Base-by-base conservation (phyloP, 1,140 invertebrate genomes). In the Mylabris phalerata region DNA sequence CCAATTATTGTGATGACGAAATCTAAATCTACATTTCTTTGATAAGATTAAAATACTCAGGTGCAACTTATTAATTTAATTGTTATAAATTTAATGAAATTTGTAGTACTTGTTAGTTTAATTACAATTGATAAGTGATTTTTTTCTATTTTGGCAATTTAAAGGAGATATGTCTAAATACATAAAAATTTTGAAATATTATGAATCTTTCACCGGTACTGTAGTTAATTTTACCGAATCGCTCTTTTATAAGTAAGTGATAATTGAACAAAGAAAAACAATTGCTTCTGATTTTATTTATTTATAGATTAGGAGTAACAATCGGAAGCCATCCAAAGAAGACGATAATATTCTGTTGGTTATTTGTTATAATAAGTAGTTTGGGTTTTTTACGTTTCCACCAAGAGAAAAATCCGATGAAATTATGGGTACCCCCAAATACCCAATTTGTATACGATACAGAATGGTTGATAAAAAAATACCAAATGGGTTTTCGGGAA, bases 391-490 rank as follows among this genome's bases (percentile, higher is more conserved):
- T 84, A 9, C 73, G 72, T 58, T 85, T 85, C 73, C 75, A 78
- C 58, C 77, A 82, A 66, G 80, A 82, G 73, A 81, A 79, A 64
- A 83, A 87, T 71, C 87, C 87, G 1, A 73, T 88, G 57, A 86
- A 85, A 69, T 71, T 90, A 54, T 90, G 87, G 87, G 82, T 89
- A 5, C 81, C 81, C 11, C 74, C 75, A 48, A 74, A 87, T 55
- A 87, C 85, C 0, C 80, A 84, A 57, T 89, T 88, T 71, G 78
- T 80, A 40, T 68, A 68, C 59, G 84, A 88, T 57, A 84, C 86
- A 4, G 80, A 88, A 56, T 89, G 87, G 86, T 78, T 88, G 42
- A 81, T 85, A 65, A 73, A 79, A n/a, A 82, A 80, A 57, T 86
- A 85, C 73, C 78, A 81, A 50, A 80, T 80, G 44, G 83, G 81